phyloP scores from a whole-genome alignment of 2,113 vertebrate species.

The Melierax canorus region DNA sequence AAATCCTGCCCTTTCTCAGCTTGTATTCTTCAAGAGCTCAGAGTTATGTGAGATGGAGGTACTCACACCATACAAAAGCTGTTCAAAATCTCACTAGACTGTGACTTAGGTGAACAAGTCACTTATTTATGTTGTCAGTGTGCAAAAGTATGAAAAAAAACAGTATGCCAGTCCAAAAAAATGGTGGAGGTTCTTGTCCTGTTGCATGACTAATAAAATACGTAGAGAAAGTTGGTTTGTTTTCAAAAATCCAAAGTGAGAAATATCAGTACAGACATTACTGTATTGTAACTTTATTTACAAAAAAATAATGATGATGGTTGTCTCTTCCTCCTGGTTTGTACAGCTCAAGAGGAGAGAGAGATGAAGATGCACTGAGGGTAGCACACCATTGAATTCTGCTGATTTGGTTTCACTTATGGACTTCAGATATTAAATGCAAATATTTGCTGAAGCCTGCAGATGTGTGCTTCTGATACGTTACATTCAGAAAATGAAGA shows the following conservation, averaged over 20 bases:
- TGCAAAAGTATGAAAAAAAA: accelerated
- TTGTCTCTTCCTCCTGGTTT: background rate
- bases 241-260: background rate
- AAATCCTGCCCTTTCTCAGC: background rate
- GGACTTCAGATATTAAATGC: background rate
- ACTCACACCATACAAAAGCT: background rate
- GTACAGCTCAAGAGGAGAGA: background rate
- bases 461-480: background rate
- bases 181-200: background rate
- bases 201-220: background rate
- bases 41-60: background rate
- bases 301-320: background rate
- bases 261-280: background rate
- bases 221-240: background rate
- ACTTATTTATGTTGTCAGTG: background rate
- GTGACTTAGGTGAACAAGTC: background rate
- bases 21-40: background rate
- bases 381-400: background rate
- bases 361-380: background rate
- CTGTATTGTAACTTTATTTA: background rate
- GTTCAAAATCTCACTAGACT: background rate
- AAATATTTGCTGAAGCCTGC: constrained; percentile 34
- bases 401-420: constrained; percentile 21
- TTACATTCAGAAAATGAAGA: background rate
- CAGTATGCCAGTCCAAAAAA: background rate